Conservation (phyloP, 2,888 invertebrate species). For the Orchesella flavescens region DNA sequence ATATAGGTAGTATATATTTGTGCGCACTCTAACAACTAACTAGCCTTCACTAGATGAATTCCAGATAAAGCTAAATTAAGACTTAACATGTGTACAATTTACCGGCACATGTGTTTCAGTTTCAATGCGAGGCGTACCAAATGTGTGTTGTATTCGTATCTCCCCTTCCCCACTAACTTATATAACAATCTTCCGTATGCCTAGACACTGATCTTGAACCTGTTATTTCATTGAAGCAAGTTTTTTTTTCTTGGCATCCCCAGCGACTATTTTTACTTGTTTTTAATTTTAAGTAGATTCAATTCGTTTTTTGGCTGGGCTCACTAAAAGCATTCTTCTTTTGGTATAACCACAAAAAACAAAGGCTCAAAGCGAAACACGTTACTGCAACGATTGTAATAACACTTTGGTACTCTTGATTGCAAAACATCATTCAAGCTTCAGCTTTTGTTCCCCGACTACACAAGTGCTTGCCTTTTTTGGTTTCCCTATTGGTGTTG, state of each 20-base stretch:
- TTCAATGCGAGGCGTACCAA: constrained; percentile 1
- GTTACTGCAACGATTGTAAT: constrained; percentile 12
- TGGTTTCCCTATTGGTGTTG: constrained; percentile 4
- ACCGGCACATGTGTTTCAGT: not conserved
- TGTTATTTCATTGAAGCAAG: constrained; percentile 40
- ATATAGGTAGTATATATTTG: no score
- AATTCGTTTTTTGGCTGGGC: constrained; percentile 56
- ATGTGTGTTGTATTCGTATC: not conserved
- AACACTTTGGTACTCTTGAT: constrained; percentile 23
- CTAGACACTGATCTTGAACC: constrained; percentile 50
- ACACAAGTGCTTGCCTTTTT: constrained; percentile 19
- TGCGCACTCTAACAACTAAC: no score
- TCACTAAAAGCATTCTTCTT: constrained; percentile 28
- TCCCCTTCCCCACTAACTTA: not conserved
- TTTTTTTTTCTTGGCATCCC: constrained; percentile 47
- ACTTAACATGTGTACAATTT: constrained; percentile 27
- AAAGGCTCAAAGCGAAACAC: constrained; percentile 16
- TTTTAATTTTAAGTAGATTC: constrained; percentile 51
- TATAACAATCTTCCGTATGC: no score
- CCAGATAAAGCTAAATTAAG: constrained; percentile 34
- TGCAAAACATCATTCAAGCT: constrained; percentile 42
- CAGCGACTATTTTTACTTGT: constrained; percentile 57
- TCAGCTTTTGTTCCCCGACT: constrained; percentile 45
- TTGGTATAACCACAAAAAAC: not conserved
- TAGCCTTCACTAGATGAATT: constrained; percentile 35